Evolutionary conservation across 35 echinoderm and acorn worm species (phyloP), one percentile per base, ranked within the genome.

Genomic region (Strongylocentrotus purpuratus): DNA sequence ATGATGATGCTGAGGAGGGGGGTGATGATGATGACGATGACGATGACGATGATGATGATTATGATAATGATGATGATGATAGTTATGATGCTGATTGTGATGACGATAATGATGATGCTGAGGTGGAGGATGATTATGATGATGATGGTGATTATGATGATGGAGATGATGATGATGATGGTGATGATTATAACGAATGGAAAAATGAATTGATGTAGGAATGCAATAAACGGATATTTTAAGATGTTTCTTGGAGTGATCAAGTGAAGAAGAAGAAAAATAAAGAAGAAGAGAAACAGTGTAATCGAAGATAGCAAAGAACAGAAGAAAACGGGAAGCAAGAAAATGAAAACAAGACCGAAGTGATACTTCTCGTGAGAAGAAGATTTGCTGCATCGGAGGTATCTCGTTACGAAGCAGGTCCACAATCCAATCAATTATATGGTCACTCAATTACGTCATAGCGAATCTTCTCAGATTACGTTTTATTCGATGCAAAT

Each of bases 21-120:
- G 71, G 4, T 85, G 71, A 85, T 85, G 71, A 85, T 85, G 71
- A 85, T 85, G 71, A 85, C 4, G 71, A 85, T 85, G 71, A 85
- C 4, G 71, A 85, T 85, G 71, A 85, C 31, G 71, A 85, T 85
- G 71, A 85, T 85, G 71, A 85, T 85, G 71, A 85, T 85, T 1
- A 85, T 85, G 71, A 85, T 85, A 31, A 85, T 85, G 71, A 85
- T 85, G 9, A 87, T 87, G 7, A 22, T 87, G 20, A 87, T 87
- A 9, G 10, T 87, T 2, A 87, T 87, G 86, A 41, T 41, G 35
- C 0, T 41, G 3, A 3, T 41, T 41, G 3, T 41, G 3, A 41
- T 41, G 35, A 41, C 3, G 35, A 41, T 41, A 41, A 1, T 41
- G 35, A 41, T 41, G 3, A 41, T 41, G 35, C 0, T 41, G 35